These are phyloP conservation scores for Heterochromis multidens DNA, from an alignment of 2,113 vertebrate species.

Conservation along the genomic window DNA sequence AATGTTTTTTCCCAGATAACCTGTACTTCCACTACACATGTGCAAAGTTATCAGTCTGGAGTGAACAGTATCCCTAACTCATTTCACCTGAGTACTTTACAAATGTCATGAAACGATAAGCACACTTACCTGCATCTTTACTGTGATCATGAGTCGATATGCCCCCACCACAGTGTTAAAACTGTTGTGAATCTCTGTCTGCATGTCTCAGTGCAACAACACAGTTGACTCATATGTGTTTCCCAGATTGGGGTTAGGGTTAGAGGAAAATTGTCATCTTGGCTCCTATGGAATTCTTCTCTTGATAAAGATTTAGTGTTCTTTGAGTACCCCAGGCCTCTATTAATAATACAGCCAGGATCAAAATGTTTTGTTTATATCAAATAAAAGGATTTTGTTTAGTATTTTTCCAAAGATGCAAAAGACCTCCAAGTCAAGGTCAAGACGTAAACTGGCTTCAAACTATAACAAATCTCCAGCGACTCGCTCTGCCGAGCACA, in stretches of 20 bases:
- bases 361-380: neutral
- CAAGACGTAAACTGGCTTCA: neutral
- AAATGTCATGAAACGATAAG: too few species aligned
- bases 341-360: neutral
- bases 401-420: neutral
- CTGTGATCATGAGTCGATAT: neutral
- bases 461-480: slow-evolving; percentile 28
- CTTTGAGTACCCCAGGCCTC: too few species aligned
- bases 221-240: neutral
- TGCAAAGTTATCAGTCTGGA: neutral
- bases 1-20: too few species aligned
- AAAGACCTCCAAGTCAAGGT: slow-evolving; percentile 16
- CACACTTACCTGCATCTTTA: neutral
- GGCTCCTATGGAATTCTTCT: neutral
- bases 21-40: neutral
- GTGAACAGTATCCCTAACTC: neutral
- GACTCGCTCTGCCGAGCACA: neutral
- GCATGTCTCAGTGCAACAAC: neutral
- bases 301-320: neutral
- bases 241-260: too few species aligned
- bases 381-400: neutral
- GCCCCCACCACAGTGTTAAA: neutral
- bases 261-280: neutral
- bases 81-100: neutral
- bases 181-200: too few species aligned